Base-by-base conservation (phyloP, 2,797 vertebrate genomes). In the Liasis olivaceus region DNA sequence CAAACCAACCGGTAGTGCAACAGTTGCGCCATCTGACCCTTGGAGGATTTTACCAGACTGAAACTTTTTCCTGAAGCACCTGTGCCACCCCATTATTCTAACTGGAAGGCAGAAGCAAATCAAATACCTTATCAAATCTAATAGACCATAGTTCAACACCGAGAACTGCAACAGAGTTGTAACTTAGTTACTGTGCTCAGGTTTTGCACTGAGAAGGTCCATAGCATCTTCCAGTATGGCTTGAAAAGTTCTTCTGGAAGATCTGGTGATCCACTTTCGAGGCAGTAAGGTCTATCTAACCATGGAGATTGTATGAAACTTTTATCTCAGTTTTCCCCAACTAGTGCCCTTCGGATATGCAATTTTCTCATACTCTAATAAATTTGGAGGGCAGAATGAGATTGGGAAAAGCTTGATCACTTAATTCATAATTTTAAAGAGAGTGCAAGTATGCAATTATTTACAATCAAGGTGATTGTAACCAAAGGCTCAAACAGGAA, bases 1-100 rank as follows among this genome's bases (percentile, higher is more conserved):
- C 58, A 4, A 88, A 87, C n/a, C 89, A 77, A 85, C 60, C 60
- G 72, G 31, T 47, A 81, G 42, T 63, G 86, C 72, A 92, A 94
- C 22, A 22, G 47, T 92, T 92, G 77, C 91, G 91, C 62, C 89
- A 92, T 66, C 85, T 69, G 54, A 60, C 69, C 91, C 51, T 86
- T 26, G 69, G 89, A 84, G 93, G 54, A 22, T 72, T 85, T 88
- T 26, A n/a, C 72, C 56, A 69, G 89, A 92, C 54, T 56, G 54
- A 58, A 9, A 8, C 15, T 86, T 17, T 26, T 64, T 77, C 72
- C 85, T 54, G 42, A 88, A 87, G 24, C n/a, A 81, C n/a, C 59
- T 87, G 92, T 3, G 85, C 60, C 59, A 11, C 14, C 59, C 24
- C 59, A 47, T 66, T 84, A 84, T 24, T 62, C 66, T 60, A 69